Conservation (phyloP, 2,797 vertebrate genomes). For the Channa striata region DNA sequence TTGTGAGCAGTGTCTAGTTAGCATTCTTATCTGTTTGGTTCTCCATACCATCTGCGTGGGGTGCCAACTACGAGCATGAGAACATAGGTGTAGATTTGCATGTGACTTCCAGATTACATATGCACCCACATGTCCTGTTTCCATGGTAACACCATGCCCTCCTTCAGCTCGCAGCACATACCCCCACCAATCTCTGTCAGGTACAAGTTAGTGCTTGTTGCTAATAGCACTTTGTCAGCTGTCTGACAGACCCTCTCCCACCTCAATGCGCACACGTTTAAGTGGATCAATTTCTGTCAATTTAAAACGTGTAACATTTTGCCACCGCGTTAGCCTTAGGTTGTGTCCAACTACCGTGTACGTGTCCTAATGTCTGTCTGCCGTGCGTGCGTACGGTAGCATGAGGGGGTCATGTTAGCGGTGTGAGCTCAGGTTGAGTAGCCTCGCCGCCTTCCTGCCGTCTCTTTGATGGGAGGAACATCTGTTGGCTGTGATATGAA, state of each 20-base stretch:
- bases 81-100: slow-evolving; percentile 60
- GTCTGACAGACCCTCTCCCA: slow-evolving; percentile 19
- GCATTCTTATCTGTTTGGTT: slow-evolving; percentile 30
- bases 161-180: slow-evolving; percentile 16
- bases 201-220: slow-evolving; percentile 44
- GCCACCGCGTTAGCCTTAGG: slow-evolving; percentile 57
- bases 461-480: slow-evolving; percentile 80
- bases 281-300: slow-evolving; percentile 70
- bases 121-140: slow-evolving; percentile 68
- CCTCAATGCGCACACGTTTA: slow-evolving; percentile 34
- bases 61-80: slow-evolving; percentile 32
- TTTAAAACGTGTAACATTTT: slow-evolving; percentile 68
- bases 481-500: slow-evolving; percentile 84
- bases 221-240: slow-evolving; percentile 42
- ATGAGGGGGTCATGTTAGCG: slow-evolving; percentile 68
- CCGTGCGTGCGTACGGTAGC: slow-evolving; percentile 24
- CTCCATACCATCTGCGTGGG: slow-evolving; percentile 29
- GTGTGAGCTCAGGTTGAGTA: slow-evolving; percentile 77
- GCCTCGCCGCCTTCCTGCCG: slow-evolving; percentile 65
- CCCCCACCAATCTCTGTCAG: slow-evolving; percentile 49
- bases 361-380: slow-evolving; percentile 2
- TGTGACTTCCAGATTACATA: slow-evolving; percentile 42
- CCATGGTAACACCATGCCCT: slow-evolving; percentile 71
- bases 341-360: slow-evolving; percentile 32
- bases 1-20: slow-evolving; percentile 28